Evolutionary conservation across 1,140 invertebrate species (phyloP).

Genomic region (Drosophila oshimai): DNA sequence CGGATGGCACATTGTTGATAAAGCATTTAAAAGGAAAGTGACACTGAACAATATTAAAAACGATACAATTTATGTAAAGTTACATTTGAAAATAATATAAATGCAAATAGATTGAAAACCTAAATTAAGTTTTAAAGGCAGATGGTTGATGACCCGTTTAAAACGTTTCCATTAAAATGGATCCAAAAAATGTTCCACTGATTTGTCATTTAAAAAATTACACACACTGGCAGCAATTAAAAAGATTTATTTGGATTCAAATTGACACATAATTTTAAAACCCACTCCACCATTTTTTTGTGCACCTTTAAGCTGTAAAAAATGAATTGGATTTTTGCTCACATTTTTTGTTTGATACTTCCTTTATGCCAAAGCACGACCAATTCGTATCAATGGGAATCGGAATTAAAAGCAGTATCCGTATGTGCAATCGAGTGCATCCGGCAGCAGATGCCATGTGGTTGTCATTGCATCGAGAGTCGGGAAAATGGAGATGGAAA

Average conservation of each 20-base stretch:
- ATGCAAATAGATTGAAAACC: too few relatives aligned
- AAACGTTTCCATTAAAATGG: too few relatives aligned
- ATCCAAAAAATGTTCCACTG: too few relatives aligned
- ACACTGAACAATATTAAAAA: too few relatives aligned
- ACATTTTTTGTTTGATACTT: constrained; percentile 1
- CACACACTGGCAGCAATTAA: not conserved
- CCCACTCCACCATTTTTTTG: not conserved
- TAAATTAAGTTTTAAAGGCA: too few relatives aligned
- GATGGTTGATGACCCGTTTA: too few relatives aligned
- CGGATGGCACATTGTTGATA: not conserved
- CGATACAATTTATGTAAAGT: too few relatives aligned
- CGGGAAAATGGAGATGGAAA: constrained; percentile 31
- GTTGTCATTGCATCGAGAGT: constrained; percentile 60
- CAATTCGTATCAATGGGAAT: constrained; percentile 16
- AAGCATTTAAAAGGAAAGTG: not conserved
- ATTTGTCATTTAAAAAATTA: not conserved
- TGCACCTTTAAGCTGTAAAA: not conserved
- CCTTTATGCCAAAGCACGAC: constrained; percentile 29
- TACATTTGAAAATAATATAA: too few relatives aligned
- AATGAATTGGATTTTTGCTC: not conserved
- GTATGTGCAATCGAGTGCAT: constrained; percentile 59
- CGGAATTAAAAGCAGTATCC: constrained; percentile 22
- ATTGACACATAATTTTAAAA: not conserved
- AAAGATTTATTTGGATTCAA: not conserved
- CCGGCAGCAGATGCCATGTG: constrained; percentile 65